Conservation (phyloP, 2,888 invertebrate species). For the Sarcophaga caerulescens region DNA sequence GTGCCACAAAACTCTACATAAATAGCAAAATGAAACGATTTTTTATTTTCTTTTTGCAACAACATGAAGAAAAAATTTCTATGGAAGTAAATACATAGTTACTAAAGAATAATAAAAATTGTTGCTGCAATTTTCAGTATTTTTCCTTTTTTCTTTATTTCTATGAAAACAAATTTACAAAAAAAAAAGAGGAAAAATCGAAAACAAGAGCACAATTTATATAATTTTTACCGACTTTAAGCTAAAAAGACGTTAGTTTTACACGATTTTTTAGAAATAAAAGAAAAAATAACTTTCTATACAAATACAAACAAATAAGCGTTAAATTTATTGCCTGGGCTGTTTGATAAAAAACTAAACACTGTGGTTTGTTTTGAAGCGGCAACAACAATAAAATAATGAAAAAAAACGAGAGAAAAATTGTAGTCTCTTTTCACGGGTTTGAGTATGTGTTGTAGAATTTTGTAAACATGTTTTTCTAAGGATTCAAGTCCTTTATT, state of each 20-base stretch:
- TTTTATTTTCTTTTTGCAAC: conserved; percentile 12
- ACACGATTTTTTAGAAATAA: conserved; percentile 25
- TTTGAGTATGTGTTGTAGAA: conserved; percentile 35
- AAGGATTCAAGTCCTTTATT: conserved; percentile 20
- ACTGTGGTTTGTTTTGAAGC: conserved; percentile 8
- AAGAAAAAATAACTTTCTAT: not conserved
- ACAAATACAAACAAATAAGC: conserved; percentile 66
- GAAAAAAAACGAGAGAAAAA: too few species aligned
- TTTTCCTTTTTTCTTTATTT: conserved; percentile 16
- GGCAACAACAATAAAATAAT: not conserved
- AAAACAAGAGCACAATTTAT: conserved; percentile 10
- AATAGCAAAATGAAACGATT: conserved; percentile 26
- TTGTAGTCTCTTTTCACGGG: not conserved
- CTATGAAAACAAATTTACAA: not conserved
- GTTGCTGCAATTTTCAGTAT: conserved; percentile 45
- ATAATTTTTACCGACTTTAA: conserved; percentile 23
- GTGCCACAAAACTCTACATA: not conserved
- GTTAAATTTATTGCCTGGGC: conserved; percentile 68
- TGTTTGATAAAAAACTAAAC: conserved; percentile 34
- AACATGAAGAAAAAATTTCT: not conserved
- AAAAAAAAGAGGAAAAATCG: not conserved
- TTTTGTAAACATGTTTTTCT: conserved; percentile 50
- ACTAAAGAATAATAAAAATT: conserved; percentile 34
- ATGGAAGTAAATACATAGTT: conserved; percentile 20
- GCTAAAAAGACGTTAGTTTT: conserved; percentile 57